Conservation (phyloP, 1,140 invertebrate genomes). For the Carposina sasakii region DNA sequence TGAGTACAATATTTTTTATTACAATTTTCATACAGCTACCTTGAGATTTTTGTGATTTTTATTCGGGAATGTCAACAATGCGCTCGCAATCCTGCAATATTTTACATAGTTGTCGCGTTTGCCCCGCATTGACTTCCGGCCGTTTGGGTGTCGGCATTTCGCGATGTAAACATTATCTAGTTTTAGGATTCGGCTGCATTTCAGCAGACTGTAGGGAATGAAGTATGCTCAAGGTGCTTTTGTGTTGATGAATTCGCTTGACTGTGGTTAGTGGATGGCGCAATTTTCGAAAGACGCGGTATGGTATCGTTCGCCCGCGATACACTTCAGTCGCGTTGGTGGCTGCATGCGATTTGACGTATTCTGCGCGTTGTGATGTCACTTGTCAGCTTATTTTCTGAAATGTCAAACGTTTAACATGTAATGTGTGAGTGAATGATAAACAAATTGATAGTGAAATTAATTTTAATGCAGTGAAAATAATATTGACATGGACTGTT, state of each 20-base stretch:
- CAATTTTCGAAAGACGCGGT: slow-evolving; percentile 73
- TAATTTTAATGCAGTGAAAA: slow-evolving; percentile 60
- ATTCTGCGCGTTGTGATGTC: slow-evolving; percentile 68
- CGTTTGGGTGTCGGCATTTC: slow-evolving; percentile 70
- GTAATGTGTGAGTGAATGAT: slow-evolving; percentile 64
- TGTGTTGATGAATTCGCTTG: slow-evolving; percentile 69
- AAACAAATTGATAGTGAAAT: slow-evolving; percentile 66
- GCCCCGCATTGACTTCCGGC: slow-evolving; percentile 75
- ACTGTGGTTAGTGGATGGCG: slow-evolving; percentile 70
- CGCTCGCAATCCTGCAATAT: slow-evolving; percentile 83
- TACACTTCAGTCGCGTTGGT: slow-evolving; percentile 70
- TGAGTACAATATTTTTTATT: slow-evolving; percentile 75
- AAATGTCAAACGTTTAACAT: slow-evolving; percentile 67
- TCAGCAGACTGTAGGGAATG: slow-evolving; percentile 55
- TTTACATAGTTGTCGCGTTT: slow-evolving; percentile 86
- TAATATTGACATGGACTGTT: slow-evolving; percentile 70
- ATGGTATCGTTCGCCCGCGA: slow-evolving; percentile 67
- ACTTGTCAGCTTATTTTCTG: slow-evolving; percentile 69
- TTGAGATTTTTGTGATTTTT: slow-evolving; percentile 73
- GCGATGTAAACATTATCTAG: slow-evolving; percentile 72
- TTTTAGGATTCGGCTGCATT: slow-evolving; percentile 57
- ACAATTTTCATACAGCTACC: slow-evolving; percentile 74
- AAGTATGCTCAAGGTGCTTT: slow-evolving; percentile 69
- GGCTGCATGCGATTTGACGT: slow-evolving; percentile 71
- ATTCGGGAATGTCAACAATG: slow-evolving; percentile 80